These are phyloP conservation scores for Rhimphoctona megacephalus DNA, from an alignment of 2,888 invertebrate genomes.

Conservation along the genomic window DNA sequence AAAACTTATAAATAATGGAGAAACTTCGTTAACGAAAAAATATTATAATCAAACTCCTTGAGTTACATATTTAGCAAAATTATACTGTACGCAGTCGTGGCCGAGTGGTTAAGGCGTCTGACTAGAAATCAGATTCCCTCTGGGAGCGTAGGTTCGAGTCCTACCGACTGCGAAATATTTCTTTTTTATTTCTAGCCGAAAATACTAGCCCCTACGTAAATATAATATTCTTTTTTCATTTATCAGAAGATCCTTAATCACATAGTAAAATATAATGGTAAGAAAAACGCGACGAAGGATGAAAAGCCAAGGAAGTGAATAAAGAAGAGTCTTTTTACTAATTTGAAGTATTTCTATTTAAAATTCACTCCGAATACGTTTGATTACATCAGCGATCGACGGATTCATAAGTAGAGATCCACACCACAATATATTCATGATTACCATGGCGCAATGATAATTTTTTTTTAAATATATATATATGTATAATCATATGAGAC, in stretches of 20 bases:
- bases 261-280: neutral
- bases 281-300: neutral
- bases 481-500: conserved; percentile 57
- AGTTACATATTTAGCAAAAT: neutral
- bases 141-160: conserved; percentile 96
- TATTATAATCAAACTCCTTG: neutral
- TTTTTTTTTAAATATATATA: conserved; percentile 56
- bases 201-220: neutral
- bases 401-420: conserved; percentile 80
- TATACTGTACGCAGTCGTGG: conserved; percentile 85
- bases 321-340: conserved; percentile 52
- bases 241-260: neutral
- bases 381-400: conserved; percentile 83
- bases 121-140: conserved; percentile 96
- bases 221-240: neutral
- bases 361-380: conserved; percentile 82
- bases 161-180: conserved; percentile 90
- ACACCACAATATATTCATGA: conserved; percentile 81
- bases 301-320: conserved; percentile 2
- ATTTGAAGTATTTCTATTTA: conserved; percentile 81
- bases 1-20: neutral
- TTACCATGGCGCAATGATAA: conserved; percentile 77
- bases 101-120: conserved; percentile 96
- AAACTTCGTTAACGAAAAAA: neutral
- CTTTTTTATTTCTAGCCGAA: conserved; percentile 38